Evolutionary conservation across 2,797 vertebrate genomes (phyloP).

Genomic region (Crenichthys baileyi): DNA sequence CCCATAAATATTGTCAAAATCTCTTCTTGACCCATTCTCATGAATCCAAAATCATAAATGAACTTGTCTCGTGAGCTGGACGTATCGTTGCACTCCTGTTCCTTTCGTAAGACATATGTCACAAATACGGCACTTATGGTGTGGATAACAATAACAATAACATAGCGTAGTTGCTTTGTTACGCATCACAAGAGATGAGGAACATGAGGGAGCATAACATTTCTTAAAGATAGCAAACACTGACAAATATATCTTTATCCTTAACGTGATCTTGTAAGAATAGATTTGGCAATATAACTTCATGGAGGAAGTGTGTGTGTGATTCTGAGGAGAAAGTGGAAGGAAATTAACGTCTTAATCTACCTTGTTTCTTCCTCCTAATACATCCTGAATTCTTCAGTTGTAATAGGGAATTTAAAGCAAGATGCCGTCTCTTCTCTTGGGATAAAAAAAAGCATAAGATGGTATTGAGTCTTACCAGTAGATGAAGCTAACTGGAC

Average conservation of each 20-base stretch:
- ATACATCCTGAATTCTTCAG: conserved; percentile 1
- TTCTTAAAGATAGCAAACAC: neutral
- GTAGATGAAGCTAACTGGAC: conserved; percentile 64
- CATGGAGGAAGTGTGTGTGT: conserved; percentile 19
- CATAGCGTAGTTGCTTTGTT: neutral
- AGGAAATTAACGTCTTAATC: conserved; percentile 6
- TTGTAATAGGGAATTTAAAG: conserved; percentile 6
- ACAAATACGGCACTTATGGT: neutral
- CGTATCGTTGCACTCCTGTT: no score
- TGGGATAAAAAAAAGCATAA: neutral
- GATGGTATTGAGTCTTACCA: conserved; percentile 53
- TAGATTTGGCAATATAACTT: conserved; percentile 49
- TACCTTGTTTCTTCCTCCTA: neutral
- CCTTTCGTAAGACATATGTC: neutral
- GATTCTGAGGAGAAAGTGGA: neutral
- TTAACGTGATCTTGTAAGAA: conserved; percentile 18
- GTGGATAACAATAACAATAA: no score
- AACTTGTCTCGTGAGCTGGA: neutral
- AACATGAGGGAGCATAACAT: conserved; percentile 1
- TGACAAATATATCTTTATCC: conserved; percentile 18
- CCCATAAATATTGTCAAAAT: neutral
- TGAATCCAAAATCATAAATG: neutral
- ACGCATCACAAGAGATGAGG: neutral
- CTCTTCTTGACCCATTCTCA: neutral
- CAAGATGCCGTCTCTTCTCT: neutral